These are phyloP conservation scores for Percopsis omiscomaycus DNA, from an alignment of 2,797 vertebrate species.

Conservation along the genomic window DNA sequence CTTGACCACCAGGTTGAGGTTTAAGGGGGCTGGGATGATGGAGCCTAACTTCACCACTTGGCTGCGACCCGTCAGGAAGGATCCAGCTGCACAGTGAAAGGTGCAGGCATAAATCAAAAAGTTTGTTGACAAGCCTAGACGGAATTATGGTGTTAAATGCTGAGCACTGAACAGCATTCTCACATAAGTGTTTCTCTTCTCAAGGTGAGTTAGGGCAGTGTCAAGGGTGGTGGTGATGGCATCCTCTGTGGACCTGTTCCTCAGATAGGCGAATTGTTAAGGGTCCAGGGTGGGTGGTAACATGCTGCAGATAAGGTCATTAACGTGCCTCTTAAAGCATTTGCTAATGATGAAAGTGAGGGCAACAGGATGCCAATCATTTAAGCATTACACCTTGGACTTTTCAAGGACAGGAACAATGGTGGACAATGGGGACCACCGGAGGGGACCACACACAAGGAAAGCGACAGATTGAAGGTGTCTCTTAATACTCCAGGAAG, in stretches of 20 bases:
- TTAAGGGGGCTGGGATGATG: neutral
- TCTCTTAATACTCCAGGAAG: neutral
- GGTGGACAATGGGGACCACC: neutral
- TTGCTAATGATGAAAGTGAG: constrained; percentile 1
- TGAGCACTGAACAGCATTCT: neutral
- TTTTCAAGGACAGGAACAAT: neutral
- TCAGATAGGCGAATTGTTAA: neutral
- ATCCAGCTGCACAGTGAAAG: neutral
- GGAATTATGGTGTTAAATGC: neutral
- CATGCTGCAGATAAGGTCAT: neutral
- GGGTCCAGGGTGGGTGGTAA: neutral
- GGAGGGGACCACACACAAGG: neutral
- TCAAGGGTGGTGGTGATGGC: neutral
- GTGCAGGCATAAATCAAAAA: neutral
- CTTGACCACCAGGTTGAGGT: neutral
- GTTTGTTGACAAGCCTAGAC: neutral
- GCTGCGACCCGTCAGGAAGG: neutral
- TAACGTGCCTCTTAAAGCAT: neutral
- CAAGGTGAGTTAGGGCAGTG: neutral
- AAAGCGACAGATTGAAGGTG: constrained; percentile 7
- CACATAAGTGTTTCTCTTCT: neutral
- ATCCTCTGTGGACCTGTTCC: constrained; percentile 1
- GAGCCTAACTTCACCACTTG: neutral
- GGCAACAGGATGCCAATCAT: neutral
- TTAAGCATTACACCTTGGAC: neutral